These are phyloP conservation scores for Caerostris darwini DNA, from an alignment of 1,140 invertebrate species.

Conservation along the genomic window DNA sequence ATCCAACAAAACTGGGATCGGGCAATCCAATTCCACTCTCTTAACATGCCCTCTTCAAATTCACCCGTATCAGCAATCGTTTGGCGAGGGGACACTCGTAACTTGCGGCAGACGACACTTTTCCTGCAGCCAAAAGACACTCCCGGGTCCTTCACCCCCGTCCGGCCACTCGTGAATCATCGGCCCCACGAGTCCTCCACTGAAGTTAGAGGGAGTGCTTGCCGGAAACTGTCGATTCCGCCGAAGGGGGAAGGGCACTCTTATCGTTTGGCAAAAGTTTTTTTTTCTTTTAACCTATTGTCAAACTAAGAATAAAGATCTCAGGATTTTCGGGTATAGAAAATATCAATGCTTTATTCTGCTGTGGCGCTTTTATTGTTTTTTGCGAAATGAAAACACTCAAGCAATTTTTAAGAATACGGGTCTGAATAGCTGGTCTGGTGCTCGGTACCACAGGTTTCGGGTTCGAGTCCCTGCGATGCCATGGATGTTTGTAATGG, in stretches of 20 bases:
- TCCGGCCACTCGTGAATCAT: conserved; percentile 25
- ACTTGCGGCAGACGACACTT: conserved; percentile 30
- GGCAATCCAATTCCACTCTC: not conserved
- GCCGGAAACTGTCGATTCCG: conserved; percentile 44
- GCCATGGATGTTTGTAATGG: too few relatives aligned
- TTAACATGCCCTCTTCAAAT: not conserved
- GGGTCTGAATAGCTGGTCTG: too few relatives aligned
- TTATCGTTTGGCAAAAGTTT: not conserved
- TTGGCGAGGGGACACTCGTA: conserved; percentile 4
- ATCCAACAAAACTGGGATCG: not conserved
- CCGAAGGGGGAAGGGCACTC: not conserved
- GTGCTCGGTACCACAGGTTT: too few relatives aligned
- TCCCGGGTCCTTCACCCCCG: not conserved
- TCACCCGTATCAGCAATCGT: conserved; percentile 42
- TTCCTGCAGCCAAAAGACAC: conserved; percentile 43
- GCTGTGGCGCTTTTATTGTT: too few relatives aligned
- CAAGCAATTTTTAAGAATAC: too few relatives aligned
- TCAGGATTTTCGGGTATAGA: too few relatives aligned
- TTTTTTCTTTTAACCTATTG: too few relatives aligned
- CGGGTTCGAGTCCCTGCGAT: too few relatives aligned
- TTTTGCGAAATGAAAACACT: too few relatives aligned
- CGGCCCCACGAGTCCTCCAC: conserved; percentile 3
- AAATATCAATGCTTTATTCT: too few relatives aligned
- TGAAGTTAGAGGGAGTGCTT: conserved; percentile 43
- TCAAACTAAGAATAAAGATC: too few relatives aligned